Evolutionary conservation across 2,888 invertebrate genomes (phyloP).

Genomic region (Cataglyphis albicans): DNA sequence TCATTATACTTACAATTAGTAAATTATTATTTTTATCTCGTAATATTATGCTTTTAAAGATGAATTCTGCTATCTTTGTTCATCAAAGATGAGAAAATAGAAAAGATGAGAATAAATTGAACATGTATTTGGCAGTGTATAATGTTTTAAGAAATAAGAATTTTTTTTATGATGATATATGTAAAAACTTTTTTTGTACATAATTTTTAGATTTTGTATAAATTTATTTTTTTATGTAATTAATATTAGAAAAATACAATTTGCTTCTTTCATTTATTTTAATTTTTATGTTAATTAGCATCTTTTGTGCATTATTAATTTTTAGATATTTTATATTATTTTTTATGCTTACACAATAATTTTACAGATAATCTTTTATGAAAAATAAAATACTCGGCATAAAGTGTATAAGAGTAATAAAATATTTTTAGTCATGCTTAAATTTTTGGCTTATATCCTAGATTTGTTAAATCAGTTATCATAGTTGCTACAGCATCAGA

Average conservation of each 20-base stretch:
- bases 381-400: background rate
- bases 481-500: conserved; percentile 84
- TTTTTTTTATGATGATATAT: background rate
- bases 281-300: background rate
- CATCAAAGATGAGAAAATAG: background rate
- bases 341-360: background rate
- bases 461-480: conserved; percentile 76
- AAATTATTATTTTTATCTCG: background rate
- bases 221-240: background rate
- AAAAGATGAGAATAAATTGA: background rate
- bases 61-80: background rate
- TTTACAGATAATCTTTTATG: background rate
- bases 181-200: background rate
- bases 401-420: background rate
- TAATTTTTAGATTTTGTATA: background rate
- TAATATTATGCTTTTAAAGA: background rate
- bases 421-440: background rate
- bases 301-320: too few species aligned
- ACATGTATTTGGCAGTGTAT: background rate
- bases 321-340: background rate
- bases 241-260: background rate
- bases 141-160: background rate
- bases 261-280: background rate
- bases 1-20: background rate
- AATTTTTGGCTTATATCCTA: conserved; percentile 44